phyloP scores from a whole-genome alignment of 53 echinoderm and acorn worm species.

The Paelopatides confundens region DNA sequence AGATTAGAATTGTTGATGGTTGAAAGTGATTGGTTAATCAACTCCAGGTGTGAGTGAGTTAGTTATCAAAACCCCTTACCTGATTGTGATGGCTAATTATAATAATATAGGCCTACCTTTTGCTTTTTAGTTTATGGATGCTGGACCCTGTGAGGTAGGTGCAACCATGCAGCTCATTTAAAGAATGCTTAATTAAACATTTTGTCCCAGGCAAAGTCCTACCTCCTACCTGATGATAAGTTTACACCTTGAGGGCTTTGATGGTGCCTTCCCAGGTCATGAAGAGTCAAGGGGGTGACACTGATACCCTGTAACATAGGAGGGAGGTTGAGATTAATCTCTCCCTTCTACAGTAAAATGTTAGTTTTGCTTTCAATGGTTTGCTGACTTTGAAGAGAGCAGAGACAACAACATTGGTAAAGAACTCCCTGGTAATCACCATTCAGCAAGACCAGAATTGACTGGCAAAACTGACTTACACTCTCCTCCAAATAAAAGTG shows the following conservation, averaged over 20 bases:
- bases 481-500: no score
- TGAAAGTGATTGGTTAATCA: no score
- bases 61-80: background rate
- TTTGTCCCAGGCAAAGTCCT: background rate
- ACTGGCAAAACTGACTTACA: no score
- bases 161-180: slow-evolving; percentile 27
- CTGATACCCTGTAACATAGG: slow-evolving; percentile 14
- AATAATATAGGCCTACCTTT: no score
- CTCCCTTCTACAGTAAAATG: background rate
- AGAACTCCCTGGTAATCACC: no score
- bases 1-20: no score
- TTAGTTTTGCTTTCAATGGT: no score
- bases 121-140: background rate
- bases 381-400: no score
- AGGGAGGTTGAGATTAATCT: background rate
- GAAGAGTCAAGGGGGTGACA: background rate
- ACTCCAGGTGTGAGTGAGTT: slow-evolving; percentile 2
- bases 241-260: slow-evolving; percentile 18
- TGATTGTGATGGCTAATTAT: background rate
- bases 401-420: no score
- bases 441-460: no score
- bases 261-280: slow-evolving; percentile 19
- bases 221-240: slow-evolving; percentile 37
- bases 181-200: slow-evolving; percentile 33
- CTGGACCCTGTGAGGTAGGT: slow-evolving; percentile 25